Evolutionary conservation across 2,113 vertebrate genomes (phyloP).

Genomic region (Fukomys damarensis): DNA sequence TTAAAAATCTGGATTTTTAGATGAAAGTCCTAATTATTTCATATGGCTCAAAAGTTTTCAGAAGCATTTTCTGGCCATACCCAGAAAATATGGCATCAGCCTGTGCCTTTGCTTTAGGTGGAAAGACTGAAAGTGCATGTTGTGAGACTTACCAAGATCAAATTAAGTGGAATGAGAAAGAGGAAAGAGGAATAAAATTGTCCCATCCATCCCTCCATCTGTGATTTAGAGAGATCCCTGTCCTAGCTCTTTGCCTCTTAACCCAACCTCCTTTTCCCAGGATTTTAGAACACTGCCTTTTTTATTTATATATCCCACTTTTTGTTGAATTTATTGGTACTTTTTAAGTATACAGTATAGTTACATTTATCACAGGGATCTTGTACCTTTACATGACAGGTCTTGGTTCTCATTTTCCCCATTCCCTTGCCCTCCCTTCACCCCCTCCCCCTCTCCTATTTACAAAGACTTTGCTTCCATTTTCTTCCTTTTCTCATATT

Average conservation of each 20-base stretch:
- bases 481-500: no score
- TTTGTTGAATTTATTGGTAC: no score
- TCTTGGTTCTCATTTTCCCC: no score
- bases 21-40: background rate
- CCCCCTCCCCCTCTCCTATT: no score
- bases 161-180: background rate
- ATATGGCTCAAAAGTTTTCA: background rate
- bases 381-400: no score
- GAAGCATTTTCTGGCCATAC: background rate
- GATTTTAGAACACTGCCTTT: constrained; percentile 71
- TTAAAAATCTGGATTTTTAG: constrained; percentile 17
- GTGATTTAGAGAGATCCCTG: fast-evolving
- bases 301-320: constrained; percentile 57
- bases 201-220: background rate
- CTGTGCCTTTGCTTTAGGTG: background rate
- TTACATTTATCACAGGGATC: no score
- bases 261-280: background rate
- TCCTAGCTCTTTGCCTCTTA: constrained; percentile 47
- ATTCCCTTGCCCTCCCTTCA: no score
- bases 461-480: no score
- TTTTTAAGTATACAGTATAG: no score
- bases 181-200: background rate
- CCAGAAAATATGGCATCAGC: background rate
- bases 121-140: background rate
- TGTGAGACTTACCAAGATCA: background rate